These are phyloP conservation scores for Polia nebulosa DNA, from an alignment of 2,888 invertebrate species.

Conservation along the genomic window DNA sequence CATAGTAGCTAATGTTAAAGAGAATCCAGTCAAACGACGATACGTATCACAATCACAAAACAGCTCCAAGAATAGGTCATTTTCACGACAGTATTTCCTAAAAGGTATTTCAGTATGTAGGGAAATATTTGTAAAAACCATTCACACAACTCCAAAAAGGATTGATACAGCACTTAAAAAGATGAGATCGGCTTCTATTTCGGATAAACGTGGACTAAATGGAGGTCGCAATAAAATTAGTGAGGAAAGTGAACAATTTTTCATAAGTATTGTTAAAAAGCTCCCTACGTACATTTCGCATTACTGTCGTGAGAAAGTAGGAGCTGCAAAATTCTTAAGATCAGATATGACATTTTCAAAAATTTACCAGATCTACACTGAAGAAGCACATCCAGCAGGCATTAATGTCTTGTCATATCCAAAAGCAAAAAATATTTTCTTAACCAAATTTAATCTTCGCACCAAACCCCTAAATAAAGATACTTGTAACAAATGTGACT, in stretches of 20 bases:
- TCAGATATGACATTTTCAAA: conserved; percentile 28
- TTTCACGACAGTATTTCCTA: conserved; percentile 18
- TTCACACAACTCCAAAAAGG: conserved; percentile 47
- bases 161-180: conserved; percentile 38
- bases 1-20: conserved; percentile 16
- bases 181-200: conserved; percentile 25
- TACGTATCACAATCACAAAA: conserved; percentile 17
- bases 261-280: conserved; percentile 37
- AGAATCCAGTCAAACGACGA: conserved; percentile 11
- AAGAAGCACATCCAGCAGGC: conserved; percentile 33
- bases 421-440: too few relatives aligned
- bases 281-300: conserved; percentile 34
- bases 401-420: conserved; percentile 3
- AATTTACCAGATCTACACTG: conserved; percentile 38
- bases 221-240: conserved; percentile 16
- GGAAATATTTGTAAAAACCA: conserved; percentile 46
- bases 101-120: conserved; percentile 19
- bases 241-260: conserved; percentile 13
- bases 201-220: conserved; percentile 31
- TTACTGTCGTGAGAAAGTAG: conserved; percentile 34
- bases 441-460: conserved; percentile 45
- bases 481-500: conserved; percentile 23
- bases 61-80: conserved; percentile 23
- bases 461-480: conserved; percentile 46
- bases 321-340: conserved; percentile 38